phyloP scores from a whole-genome alignment of 2,888 invertebrate genomes.

The Conchocele bisecta region DNA sequence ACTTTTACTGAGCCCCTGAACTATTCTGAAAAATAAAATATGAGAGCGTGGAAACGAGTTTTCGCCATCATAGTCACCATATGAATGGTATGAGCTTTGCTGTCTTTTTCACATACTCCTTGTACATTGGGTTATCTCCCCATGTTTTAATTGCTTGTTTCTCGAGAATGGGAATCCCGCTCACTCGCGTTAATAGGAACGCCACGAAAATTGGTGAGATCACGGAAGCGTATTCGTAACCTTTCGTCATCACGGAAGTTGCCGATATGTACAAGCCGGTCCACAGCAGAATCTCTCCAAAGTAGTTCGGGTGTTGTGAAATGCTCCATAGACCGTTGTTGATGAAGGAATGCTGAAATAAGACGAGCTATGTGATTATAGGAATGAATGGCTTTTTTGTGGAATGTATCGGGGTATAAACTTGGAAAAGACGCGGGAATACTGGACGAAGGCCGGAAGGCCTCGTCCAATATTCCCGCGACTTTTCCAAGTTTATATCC shows the following conservation, averaged over 20 bases:
- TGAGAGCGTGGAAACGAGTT: too few relatives aligned
- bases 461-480: too few relatives aligned
- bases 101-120: conserved; percentile 79
- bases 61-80: too few relatives aligned
- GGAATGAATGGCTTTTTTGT: too few relatives aligned
- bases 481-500: too few relatives aligned
- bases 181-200: conserved; percentile 80
- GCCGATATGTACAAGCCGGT: conserved; percentile 76
- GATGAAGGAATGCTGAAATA: conserved; percentile 77
- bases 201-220: conserved; percentile 80
- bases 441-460: too few relatives aligned
- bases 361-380: too few relatives aligned
- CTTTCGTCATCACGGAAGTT: conserved; percentile 65
- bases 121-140: conserved; percentile 79
- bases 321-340: conserved; percentile 78
- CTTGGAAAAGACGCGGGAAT: too few relatives aligned
- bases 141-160: conserved; percentile 76
- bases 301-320: conserved; percentile 80
- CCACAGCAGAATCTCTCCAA: conserved; percentile 82
- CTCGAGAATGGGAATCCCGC: conserved; percentile 82
- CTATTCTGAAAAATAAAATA: too few relatives aligned
- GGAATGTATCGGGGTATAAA: too few relatives aligned
- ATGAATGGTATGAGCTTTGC: conserved; percentile 81
- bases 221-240: conserved; percentile 70
- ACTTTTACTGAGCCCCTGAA: too few relatives aligned